Percentiles rank a stretch among this genome's conserved stretches.
Conservation (phyloP, 2,888 invertebrate species). For the Trilocha varians region DNA sequence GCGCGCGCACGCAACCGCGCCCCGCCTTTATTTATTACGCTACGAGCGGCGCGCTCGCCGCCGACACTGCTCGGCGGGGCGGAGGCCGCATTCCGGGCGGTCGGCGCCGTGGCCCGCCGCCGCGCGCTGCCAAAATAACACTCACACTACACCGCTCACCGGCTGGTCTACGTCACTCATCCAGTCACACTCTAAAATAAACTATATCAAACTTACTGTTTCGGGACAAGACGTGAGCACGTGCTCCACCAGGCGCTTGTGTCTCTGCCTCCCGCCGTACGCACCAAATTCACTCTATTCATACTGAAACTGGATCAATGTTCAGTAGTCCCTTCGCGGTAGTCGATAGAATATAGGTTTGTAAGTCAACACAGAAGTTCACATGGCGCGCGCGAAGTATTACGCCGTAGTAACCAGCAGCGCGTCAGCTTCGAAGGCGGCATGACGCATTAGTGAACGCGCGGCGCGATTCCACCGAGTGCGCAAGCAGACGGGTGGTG, state of each 20-base stretch:
- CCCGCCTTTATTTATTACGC: conserved; percentile 73
- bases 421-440: conserved; percentile 55
- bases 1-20: conserved; percentile 71
- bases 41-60: conserved; percentile 61
- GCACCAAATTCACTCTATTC: conserved; percentile 53
- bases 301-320: conserved; percentile 16
- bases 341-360: conserved; percentile 7
- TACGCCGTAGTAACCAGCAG: conserved; percentile 28
- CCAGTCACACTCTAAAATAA: conserved; percentile 65
- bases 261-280: conserved; percentile 36
- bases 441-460: conserved; percentile 72
- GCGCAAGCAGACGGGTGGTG: conserved; percentile 53
- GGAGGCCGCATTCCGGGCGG: conserved; percentile 62
- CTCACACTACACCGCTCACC: conserved; percentile 36
- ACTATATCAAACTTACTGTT: conserved; percentile 57
- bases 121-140: conserved; percentile 59
- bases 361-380: conserved; percentile 58
- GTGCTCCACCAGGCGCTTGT: conserved; percentile 49
- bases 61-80: conserved; percentile 58
- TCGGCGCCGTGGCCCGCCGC: conserved; percentile 39
- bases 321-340: not conserved
- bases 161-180: conserved; percentile 34
- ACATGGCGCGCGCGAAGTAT: conserved; percentile 63
- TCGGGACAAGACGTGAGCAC: conserved; percentile 42
- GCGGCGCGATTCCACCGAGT: conserved; percentile 58